These are phyloP conservation scores for Dinocampus coccinellae DNA, from an alignment of 2,888 invertebrate genomes.

Conservation along the genomic window DNA sequence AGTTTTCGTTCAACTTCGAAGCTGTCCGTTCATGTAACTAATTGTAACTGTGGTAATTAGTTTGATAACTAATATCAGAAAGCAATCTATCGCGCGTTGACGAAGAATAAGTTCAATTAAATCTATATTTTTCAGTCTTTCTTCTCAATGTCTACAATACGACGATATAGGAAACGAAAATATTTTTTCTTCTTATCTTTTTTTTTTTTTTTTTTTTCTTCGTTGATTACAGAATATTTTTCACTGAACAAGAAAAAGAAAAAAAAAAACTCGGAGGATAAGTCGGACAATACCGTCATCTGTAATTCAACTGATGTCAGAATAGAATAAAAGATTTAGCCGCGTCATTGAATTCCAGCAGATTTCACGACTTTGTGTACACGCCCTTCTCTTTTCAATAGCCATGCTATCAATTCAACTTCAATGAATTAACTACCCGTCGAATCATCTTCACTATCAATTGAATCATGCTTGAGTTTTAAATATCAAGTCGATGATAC, in stretches of 20 bases:
- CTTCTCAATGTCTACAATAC: background rate
- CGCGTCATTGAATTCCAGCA: constrained; percentile 26
- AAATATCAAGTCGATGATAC: background rate
- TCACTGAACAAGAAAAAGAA: background rate
- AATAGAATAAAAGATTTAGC: constrained; percentile 18
- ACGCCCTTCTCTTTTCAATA: background rate
- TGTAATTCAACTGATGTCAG: constrained; percentile 3
- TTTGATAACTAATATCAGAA: constrained; percentile 2
- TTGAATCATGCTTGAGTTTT: background rate
- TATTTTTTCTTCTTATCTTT: background rate
- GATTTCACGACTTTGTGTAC: constrained; percentile 5
- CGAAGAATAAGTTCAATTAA: constrained; percentile 7
- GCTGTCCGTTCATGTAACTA: background rate
- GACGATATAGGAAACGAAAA: background rate
- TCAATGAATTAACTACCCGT: constrained; percentile 11
- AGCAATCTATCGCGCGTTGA: background rate
- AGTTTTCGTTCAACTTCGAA: constrained; percentile 7
- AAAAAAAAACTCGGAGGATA: background rate
- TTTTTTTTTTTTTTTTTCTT: background rate
- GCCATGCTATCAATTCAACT: constrained; percentile 7
- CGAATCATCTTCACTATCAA: constrained; percentile 1
- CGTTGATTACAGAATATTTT: background rate
- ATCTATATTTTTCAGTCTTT: background rate
- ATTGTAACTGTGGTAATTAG: background rate
- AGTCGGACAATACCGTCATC: constrained; percentile 7